These are phyloP conservation scores for Poicephalus gulielmi DNA, from an alignment of 2,113 vertebrate genomes.

Conservation along the genomic window DNA sequence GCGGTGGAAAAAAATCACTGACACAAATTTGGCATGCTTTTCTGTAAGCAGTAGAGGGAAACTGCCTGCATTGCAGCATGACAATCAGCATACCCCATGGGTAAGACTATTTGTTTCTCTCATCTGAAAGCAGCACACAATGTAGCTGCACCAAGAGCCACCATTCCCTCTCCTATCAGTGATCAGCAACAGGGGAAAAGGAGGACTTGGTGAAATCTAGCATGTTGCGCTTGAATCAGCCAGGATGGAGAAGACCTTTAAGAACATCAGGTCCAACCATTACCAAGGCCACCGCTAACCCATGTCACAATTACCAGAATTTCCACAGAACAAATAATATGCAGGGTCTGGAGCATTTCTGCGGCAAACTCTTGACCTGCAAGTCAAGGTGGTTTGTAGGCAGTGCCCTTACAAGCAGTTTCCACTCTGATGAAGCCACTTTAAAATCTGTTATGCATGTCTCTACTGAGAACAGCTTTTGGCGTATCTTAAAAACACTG, in stretches of 20 bases:
- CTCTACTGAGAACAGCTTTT: not conserved
- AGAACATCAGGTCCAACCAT: not conserved
- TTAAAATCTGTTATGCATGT: not conserved
- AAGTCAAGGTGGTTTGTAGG: not conserved
- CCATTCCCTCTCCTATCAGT: not conserved
- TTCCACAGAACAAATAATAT: not conserved
- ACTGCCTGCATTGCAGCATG: slow-evolving; percentile 6
- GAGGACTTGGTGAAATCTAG: not conserved
- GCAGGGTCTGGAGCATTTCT: not conserved
- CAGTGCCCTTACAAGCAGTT: not conserved
- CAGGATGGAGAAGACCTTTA: not conserved
- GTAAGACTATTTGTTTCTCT: not conserved
- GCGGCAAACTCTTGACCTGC: not conserved
- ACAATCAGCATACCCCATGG: not conserved
- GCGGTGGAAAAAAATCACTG: slow-evolving; percentile 21
- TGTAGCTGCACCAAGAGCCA: not conserved
- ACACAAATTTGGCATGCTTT: not conserved
- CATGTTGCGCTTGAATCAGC: not conserved
- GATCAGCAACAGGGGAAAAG: not conserved
- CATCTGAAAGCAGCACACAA: not conserved
- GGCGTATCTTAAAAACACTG: not conserved
- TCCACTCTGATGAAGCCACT: not conserved
- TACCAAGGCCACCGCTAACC: not conserved
- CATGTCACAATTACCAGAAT: not conserved
- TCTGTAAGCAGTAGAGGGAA: not conserved